Evolutionary conservation across 2,888 invertebrate species (phyloP), one percentile per base, ranked within the genome.

Genomic region (Lithophane socia): DNA sequence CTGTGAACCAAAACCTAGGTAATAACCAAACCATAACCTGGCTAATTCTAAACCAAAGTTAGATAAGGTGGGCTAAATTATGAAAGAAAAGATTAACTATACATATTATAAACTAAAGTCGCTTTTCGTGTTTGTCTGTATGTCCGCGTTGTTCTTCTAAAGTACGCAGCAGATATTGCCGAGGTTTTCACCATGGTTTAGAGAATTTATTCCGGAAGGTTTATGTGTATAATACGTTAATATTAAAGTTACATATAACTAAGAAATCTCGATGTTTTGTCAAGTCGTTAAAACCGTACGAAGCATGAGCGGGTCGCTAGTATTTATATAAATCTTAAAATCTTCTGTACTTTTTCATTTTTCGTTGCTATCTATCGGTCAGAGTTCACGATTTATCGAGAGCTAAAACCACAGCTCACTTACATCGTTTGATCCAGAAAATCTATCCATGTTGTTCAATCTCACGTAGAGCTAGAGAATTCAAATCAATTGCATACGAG

Each of bases 401-500:
- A 49, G 18, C 21, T n/a, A 66, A 42, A 54, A 29, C 16, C n/a
- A 63, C n/a, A 54, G 3, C 13, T 42, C 49, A 42, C 42, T 49
- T 37, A 49, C 24, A 37, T 9, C 47, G 54, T 63, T 67, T 74
- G 60, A 77, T 63, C 61, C 49, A 49, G 47, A 21, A 64, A 67
- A 71, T 72, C 71, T 7, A 78, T 64, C 52, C 63, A 77, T 77
- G 42, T 47, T 74, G 44, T 77, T 77, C 69, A 56, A 58, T 78
- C 42, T 65, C 63, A 73, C 70, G 78, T 56, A 64, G 66, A 29
- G 74, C 56, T 56, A 64, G 66, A 29, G 74, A 61, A 84, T 81
- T 52, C 75, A 84, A 84, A 84, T 84, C 81, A 81, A 84, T 81
- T 81, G 81, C 78, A 69, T 52, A 64, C 37, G 58, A 79, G 75